Percentiles rank a stretch among this genome's conserved stretches.
Conservation (phyloP, 2,113 vertebrate genomes). For the Leucoraja erinaceus region DNA sequence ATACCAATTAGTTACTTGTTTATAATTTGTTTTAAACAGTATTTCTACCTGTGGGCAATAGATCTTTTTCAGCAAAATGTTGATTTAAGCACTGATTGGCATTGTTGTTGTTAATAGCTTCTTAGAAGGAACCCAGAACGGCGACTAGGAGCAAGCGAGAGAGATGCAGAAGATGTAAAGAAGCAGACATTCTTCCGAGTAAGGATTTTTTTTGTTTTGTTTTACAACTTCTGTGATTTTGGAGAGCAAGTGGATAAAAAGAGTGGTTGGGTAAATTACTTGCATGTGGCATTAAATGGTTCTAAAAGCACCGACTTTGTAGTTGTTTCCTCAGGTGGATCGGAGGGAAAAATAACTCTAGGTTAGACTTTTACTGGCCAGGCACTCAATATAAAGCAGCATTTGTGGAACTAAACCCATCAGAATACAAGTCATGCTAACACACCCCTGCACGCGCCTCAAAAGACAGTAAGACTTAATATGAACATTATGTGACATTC, state of each 20-base stretch:
- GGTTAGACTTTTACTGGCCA: not conserved
- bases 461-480: not conserved
- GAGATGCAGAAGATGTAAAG: conserved; percentile 93
- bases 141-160: conserved; percentile 87
- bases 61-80: not conserved
- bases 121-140: conserved; percentile 89
- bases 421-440: not conserved
- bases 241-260: not conserved
- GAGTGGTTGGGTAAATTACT: no score
- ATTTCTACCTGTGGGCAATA: not conserved
- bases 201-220: conserved; percentile 43
- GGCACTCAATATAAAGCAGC: not conserved
- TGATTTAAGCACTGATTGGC: not conserved
- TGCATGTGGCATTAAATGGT: not conserved
- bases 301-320: not conserved
- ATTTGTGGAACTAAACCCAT: not conserved
- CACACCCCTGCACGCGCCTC: not conserved
- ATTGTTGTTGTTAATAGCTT: conserved; percentile 58
- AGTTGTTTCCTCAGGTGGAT: not conserved
- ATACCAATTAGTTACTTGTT: not conserved
- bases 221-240: conserved; percentile 15
- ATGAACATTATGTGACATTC: not conserved
- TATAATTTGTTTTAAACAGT: not conserved
- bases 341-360: not conserved
- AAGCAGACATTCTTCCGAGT: conserved; percentile 96